phyloP scores from a whole-genome alignment of 2,797 vertebrate species.

The Mormyrus hasselquistii region DNA sequence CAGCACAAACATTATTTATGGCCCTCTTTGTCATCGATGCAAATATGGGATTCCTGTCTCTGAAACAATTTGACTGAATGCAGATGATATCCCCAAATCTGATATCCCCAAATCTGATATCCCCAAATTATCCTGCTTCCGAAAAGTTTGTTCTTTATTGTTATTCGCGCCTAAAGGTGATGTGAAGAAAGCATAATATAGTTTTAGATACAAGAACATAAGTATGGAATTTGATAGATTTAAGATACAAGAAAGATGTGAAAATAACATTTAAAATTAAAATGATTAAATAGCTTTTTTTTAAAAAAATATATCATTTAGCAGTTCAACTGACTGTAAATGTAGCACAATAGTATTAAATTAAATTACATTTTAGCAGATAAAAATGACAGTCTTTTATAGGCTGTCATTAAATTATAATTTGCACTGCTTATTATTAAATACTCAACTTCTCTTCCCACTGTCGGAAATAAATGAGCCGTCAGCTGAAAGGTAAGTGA shows the following conservation, averaged over 20 bases:
- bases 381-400: neutral
- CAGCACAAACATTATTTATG: neutral
- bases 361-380: neutral
- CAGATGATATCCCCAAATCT: neutral
- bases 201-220: neutral
- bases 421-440: neutral
- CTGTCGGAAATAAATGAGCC: neutral
- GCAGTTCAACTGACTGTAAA: neutral
- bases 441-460: neutral
- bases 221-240: neutral
- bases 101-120: no score
- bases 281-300: neutral
- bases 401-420: neutral
- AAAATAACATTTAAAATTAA: neutral
- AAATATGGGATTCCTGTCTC: neutral
- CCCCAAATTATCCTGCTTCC: neutral
- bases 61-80: neutral
- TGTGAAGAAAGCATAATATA: neutral
- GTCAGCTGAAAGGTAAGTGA: neutral
- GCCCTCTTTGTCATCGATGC: neutral
- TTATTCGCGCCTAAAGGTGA: neutral
- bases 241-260: neutral
- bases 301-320: neutral
- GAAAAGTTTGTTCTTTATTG: neutral
- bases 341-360: neutral